A percentile compares a stretch with the other conserved stretches of the same genome.
Evolutionary conservation across 2,797 vertebrate genomes (phyloP).

Genomic region (Onychomys torridus): DNA sequence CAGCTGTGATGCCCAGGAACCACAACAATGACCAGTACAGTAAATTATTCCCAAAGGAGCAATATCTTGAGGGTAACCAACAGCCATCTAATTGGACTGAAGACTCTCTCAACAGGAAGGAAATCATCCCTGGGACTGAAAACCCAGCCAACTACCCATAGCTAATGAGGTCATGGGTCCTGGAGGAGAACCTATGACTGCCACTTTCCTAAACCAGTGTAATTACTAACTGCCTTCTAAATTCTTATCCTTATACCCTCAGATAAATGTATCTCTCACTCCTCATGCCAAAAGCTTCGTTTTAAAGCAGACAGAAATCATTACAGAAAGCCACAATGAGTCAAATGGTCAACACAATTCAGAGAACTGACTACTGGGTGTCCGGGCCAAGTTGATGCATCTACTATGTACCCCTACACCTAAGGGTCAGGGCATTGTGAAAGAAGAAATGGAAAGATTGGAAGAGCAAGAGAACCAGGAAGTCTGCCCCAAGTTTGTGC

Average conservation of each 20-base stretch:
- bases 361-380: neutral
- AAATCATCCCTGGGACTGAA: neutral
- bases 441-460: neutral
- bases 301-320: neutral
- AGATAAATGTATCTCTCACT: neutral
- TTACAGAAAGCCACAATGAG: neutral
- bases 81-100: neutral
- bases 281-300: neutral
- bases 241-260: neutral
- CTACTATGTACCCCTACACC: no score
- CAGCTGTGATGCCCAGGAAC: neutral
- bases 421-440: neutral
- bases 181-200: neutral
- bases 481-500: neutral
- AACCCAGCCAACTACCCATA: neutral
- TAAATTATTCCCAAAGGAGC: neutral
- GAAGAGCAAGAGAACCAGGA: neutral
- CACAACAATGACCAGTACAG: neutral
- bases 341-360: neutral
- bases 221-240: neutral
- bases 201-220: neutral
- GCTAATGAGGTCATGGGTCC: neutral
- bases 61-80: neutral
- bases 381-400: neutral
- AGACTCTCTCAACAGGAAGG: neutral